phyloP scores from a whole-genome alignment of 2,113 vertebrate species.

The Panurus biarmicus region DNA sequence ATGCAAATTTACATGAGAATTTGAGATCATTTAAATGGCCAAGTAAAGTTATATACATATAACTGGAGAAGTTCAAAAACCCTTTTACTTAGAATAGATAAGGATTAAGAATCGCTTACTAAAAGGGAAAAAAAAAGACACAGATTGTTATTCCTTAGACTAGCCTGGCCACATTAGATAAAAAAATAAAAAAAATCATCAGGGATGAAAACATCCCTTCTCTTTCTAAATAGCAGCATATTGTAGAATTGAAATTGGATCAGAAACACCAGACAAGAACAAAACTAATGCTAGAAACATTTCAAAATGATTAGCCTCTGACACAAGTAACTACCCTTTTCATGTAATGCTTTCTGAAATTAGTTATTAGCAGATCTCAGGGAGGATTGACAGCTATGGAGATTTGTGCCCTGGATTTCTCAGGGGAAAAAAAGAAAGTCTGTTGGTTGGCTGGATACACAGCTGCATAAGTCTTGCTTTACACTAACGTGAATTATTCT shows the following conservation, averaged over 20 bases:
- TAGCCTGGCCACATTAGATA: not conserved
- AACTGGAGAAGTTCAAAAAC: not conserved
- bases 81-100: not conserved
- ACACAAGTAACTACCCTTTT: conserved; percentile 10
- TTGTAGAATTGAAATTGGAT: not conserved
- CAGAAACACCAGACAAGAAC: not conserved
- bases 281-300: not conserved
- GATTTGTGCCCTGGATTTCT: conserved; percentile 50
- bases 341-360: conserved; percentile 2
- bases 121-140: not conserved
- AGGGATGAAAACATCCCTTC: not conserved
- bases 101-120: not conserved
- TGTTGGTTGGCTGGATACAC: conserved; percentile 36
- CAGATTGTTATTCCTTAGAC: not conserved
- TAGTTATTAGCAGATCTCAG: not conserved
- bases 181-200: not conserved
- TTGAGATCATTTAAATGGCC: not conserved
- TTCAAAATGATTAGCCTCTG: not conserved
- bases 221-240: not conserved
- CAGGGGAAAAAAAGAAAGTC: not conserved
- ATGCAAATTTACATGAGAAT: not conserved
- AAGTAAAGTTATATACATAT: not conserved
- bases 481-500: conserved; percentile 55
- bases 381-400: not conserved
- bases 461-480: conserved; percentile 35